Percentiles rank a stretch among this genome's conserved stretches.
phyloP scores from a whole-genome alignment of 1,140 invertebrate species.

The Brachionus sp. region DNA sequence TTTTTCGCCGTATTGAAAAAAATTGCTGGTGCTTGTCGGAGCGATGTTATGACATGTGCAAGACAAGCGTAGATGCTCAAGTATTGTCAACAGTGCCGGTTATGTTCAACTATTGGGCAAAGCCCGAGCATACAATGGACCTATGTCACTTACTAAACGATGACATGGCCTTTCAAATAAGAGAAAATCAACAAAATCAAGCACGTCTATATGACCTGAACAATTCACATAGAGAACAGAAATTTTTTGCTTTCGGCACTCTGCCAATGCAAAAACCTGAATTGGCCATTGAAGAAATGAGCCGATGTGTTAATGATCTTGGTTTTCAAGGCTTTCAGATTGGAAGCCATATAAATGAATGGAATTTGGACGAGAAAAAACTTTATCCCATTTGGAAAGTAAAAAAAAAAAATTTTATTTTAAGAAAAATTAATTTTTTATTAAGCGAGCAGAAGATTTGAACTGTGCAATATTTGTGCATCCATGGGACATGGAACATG shows the following conservation, averaged over 20 bases:
- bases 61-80: conserved; percentile 61
- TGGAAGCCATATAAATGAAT: conserved; percentile 66
- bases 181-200: conserved; percentile 58
- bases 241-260: conserved; percentile 64
- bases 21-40: conserved; percentile 63
- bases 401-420: conserved; percentile 40
- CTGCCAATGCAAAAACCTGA: conserved; percentile 65
- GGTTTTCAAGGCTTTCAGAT: conserved; percentile 64
- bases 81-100: conserved; percentile 68
- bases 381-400: conserved; percentile 65
- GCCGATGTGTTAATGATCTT: conserved; percentile 61
- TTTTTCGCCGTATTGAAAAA: conserved; percentile 63
- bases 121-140: conserved; percentile 63
- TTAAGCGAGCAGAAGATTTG: conserved; percentile 62
- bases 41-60: conserved; percentile 60
- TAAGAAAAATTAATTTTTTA: neutral
- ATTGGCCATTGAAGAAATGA: conserved; percentile 63
- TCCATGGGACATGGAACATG: conserved; percentile 56
- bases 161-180: conserved; percentile 61
- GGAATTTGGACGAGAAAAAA: conserved; percentile 64
- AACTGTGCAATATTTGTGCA: conserved; percentile 64
- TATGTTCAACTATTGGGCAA: conserved; percentile 68
- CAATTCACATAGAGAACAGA: neutral
- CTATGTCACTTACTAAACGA: conserved; percentile 64
- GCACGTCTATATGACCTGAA: neutral